phyloP scores from a whole-genome alignment of 2,888 invertebrate species.

The Myathropa florea region DNA sequence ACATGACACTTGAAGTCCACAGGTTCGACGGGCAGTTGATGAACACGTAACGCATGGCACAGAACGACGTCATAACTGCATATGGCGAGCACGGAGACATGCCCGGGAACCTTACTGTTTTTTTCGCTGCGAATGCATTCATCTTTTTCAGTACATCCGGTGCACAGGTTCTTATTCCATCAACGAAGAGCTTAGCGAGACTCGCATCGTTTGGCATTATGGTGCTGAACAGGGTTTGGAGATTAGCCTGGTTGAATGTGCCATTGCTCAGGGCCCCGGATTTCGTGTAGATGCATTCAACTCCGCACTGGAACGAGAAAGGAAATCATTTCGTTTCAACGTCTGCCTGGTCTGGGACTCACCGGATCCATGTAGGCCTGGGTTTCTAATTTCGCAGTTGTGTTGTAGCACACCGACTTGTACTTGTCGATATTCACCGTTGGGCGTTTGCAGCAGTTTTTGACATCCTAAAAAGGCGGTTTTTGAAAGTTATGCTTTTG shows the following conservation, averaged over 20 bases:
- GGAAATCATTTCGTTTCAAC: neutral
- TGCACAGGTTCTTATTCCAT: conserved; percentile 20
- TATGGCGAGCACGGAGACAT: conserved; percentile 28
- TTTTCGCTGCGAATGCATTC: conserved; percentile 21
- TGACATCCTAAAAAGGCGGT: conserved; percentile 20
- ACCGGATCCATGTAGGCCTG: conserved; percentile 43
- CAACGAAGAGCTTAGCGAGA: neutral
- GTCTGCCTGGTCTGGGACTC: neutral
- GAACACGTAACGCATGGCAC: conserved; percentile 35
- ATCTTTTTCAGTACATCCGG: conserved; percentile 13
- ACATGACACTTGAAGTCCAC: conserved; percentile 23
- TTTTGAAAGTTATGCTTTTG: neutral
- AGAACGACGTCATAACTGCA: conserved; percentile 21
- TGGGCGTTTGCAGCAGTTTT: conserved; percentile 39
- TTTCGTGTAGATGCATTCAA: conserved; percentile 42
- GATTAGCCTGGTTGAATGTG: neutral
- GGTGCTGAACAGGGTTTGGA: conserved; percentile 1
- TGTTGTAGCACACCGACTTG: conserved; percentile 13
- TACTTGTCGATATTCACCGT: neutral
- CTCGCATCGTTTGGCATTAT: conserved; percentile 26
- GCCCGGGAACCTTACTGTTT: neutral
- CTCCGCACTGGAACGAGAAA: conserved; percentile 23
- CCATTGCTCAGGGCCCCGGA: conserved; percentile 23
- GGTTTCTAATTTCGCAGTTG: neutral
- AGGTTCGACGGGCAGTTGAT: conserved; percentile 32